Base-by-base conservation (phyloP, 2,113 vertebrate species). In the Oxyura jamaicensis region DNA sequence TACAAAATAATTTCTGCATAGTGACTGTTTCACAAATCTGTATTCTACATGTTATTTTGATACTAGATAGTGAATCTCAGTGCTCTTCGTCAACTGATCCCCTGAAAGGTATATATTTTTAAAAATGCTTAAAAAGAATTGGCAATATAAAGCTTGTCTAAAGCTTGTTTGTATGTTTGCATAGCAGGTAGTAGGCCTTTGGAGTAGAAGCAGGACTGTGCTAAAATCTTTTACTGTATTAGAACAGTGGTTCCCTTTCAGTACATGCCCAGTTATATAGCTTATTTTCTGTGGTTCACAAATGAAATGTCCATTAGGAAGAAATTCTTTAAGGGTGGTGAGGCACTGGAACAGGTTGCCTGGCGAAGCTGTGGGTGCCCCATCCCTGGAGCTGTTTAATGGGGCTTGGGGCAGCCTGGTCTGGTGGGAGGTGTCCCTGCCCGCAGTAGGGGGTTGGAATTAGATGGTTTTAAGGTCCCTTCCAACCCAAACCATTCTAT, bases 181-280 rank as follows among this genome's bases (percentile, higher is more conserved):
- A 35, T 52, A 48, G 42, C 35, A 23, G 58, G 15, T 87, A 8
- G 17, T n/a, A 28, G 31, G 25, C 56, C n/a, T 71, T 50, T 17
- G 15, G 15, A 10, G 10, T 39, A 56, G 53, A 68, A 35, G 26
- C 35, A 73, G 48, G 29, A 48, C 62, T 56, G 21, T 71, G 39
- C 56, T 91, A 8, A 75, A 6, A n/a, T 75, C 16, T 75, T 29
- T 36, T 55, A 18, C 39, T 33, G 6, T 46, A 10, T 67, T 89
- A 52, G 46, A 89, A 50, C 31, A 52, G 46, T 25, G 58, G 11
- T 60, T 5, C 31, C 74, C 36, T 67, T 50, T 72, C 56, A 41
- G 6, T 65, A 11, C 3, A 1, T 11, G 12, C 21, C 14, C 59
- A 35, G 11, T 1, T 16, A 2, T 4, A 25, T 15, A 39, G 41